These are phyloP conservation scores for Eupithecia abbreviata DNA, from an alignment of 2,888 invertebrate genomes.

Conservation along the genomic window DNA sequence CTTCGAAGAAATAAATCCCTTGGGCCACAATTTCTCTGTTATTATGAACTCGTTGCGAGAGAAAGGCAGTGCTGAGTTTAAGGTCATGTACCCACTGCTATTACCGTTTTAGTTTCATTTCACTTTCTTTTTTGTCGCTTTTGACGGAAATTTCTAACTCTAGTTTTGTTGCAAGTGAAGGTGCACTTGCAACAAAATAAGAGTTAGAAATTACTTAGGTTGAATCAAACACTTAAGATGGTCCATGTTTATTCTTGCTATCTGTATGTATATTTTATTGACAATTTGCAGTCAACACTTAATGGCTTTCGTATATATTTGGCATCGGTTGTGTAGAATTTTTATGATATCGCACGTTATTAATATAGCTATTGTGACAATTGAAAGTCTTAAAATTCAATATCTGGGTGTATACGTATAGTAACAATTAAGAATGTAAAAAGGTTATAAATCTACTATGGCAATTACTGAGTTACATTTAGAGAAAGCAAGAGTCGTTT, in stretches of 20 bases:
- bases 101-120: constrained; percentile 61
- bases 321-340: neutral
- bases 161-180: neutral
- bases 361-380: neutral
- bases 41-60: constrained; percentile 29
- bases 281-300: neutral
- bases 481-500: neutral
- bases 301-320: neutral
- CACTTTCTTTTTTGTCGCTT: constrained; percentile 61
- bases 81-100: constrained; percentile 62
- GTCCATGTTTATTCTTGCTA: neutral
- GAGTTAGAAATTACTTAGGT: neutral
- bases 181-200: neutral
- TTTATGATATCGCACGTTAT: neutral
- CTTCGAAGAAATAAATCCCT: neutral
- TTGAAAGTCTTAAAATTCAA: neutral
- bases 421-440: neutral
- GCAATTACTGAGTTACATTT: neutral
- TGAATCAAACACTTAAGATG: neutral
- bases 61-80: constrained; percentile 59
- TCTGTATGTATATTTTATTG: neutral
- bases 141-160: neutral
- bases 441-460: neutral
- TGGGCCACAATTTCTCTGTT: constrained; percentile 15
- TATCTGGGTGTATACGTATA: no score